These are phyloP conservation scores for Xylophagus ater DNA, from an alignment of 2,888 invertebrate genomes.

Conservation along the genomic window DNA sequence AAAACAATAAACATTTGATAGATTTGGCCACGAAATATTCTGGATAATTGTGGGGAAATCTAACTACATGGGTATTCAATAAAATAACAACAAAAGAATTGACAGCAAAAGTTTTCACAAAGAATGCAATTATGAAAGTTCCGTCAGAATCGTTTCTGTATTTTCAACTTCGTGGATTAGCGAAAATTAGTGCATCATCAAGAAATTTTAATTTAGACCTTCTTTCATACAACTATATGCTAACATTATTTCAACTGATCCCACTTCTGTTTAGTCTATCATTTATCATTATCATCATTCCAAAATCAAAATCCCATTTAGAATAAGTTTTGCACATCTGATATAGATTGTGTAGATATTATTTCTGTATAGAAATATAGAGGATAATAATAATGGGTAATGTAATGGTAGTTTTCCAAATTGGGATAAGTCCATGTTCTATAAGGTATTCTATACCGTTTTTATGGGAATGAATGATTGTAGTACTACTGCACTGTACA, in stretches of 20 bases:
- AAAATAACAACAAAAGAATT: too few species aligned
- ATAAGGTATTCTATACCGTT: too few species aligned
- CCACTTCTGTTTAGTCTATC: not conserved
- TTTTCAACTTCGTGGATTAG: not conserved
- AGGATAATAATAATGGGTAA: too few species aligned
- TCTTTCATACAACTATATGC: slow-evolving; percentile 1
- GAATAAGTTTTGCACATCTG: not conserved
- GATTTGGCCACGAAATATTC: too few species aligned
- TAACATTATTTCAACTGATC: not conserved
- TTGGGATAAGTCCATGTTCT: slow-evolving; percentile 5
- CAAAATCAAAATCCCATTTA: not conserved
- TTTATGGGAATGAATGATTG: too few species aligned
- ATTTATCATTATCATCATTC: slow-evolving; percentile 10
- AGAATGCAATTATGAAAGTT: slow-evolving; percentile 5
- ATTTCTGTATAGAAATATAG: slow-evolving; percentile 1
- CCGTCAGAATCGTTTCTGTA: not conserved
- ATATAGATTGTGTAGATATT: slow-evolving; percentile 3
- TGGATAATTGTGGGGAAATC: too few species aligned
- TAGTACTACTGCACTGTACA: slow-evolving; percentile 8
- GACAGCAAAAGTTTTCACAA: too few species aligned
- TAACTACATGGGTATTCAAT: too few species aligned
- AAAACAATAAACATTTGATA: too few species aligned
- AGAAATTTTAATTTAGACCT: slow-evolving; percentile 11
- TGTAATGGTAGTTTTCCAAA: too few species aligned
- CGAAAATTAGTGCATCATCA: slow-evolving; percentile 10